Evolutionary conservation across 2,888 invertebrate genomes (phyloP), one percentile per base, ranked within the genome.

Genomic region (Pandemis heparana): DNA sequence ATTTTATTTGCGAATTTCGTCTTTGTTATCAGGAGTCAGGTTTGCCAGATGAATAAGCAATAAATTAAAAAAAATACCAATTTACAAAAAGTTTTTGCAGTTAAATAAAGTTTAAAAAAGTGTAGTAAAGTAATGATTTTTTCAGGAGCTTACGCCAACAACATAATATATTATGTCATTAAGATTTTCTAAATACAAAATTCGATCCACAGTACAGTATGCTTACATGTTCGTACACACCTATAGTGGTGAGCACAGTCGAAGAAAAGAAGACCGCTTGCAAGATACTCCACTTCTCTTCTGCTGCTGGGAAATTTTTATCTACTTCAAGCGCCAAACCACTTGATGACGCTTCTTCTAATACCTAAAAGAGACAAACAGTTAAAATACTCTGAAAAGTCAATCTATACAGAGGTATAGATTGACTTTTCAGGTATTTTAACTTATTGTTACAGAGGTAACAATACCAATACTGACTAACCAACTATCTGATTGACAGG

Each of bases 231-330:
- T 87, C 83, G 83, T 92, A 92, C 93, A 90, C 94, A 97, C 98
- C 98, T 90, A 98, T 98, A 70, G 98, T 98, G 71, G 98, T 98
- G 85, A 98, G 96, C 80, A 98, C 97, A 68, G 98, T 98, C 41
- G 98, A 98, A 14, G 98, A 97, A 87, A 98, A 98, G 91, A 98
- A 98, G 59, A 98, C 97, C 5, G 98, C 97, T 89, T 97, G 97
- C 63, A 97, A 90, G 81, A 96, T 96, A 81, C 96, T 97, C 98
- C 98, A 98, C 83, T 96, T 96, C 70, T 95, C 93, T 85, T 95
- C 92, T 76, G 94, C 83, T 70, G 95, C 91, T 16, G 90, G 94
- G 80, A 96, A 96, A 81, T 95, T 94, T 74, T 89, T 92, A 75
- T 95, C 95, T 60, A 94, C 94, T 79, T 95, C 92, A 72, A 96